These are phyloP conservation scores for Actinernus sp. DNA, from an alignment of 92 coral and sea anemone species.

Conservation along the genomic window DNA sequence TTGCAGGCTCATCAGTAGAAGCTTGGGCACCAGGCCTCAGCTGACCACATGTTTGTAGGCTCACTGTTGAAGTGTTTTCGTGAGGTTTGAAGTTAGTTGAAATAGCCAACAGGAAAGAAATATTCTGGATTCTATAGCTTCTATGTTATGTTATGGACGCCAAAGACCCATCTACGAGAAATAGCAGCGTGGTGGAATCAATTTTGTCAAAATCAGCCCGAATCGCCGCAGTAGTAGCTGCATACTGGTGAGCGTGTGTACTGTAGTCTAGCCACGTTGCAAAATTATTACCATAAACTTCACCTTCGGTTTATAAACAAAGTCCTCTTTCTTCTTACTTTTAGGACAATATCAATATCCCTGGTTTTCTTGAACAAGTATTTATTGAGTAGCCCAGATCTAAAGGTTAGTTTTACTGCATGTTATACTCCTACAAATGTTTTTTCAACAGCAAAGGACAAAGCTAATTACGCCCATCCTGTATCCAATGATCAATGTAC, in stretches of 20 bases:
- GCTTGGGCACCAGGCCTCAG: no score
- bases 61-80: background rate
- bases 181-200: slow-evolving; percentile 81
- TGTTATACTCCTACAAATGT: no score
- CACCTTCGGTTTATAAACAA: background rate
- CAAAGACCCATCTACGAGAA: background rate
- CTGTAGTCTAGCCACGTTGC: slow-evolving; percentile 7
- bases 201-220: slow-evolving; percentile 64
- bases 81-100: no score
- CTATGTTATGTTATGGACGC: background rate
- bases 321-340: background rate
- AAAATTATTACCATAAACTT: slow-evolving; percentile 3
- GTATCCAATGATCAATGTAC: no score
- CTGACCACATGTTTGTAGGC: background rate
- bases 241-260: slow-evolving; percentile 77
- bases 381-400: slow-evolving; percentile 91
- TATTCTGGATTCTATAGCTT: background rate
- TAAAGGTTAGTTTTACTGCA: slow-evolving; percentile 66
- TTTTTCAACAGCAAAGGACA: no score
- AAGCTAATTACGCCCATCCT: no score
- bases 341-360: slow-evolving; percentile 91
- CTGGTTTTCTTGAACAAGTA: slow-evolving; percentile 97
- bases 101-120: background rate
- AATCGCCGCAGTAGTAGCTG: slow-evolving; percentile 86
- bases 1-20: background rate